Base-by-base conservation (phyloP, 30 jellyfish, hydroid and myxozoan genomes). In the Rhopilema esculentum region DNA sequence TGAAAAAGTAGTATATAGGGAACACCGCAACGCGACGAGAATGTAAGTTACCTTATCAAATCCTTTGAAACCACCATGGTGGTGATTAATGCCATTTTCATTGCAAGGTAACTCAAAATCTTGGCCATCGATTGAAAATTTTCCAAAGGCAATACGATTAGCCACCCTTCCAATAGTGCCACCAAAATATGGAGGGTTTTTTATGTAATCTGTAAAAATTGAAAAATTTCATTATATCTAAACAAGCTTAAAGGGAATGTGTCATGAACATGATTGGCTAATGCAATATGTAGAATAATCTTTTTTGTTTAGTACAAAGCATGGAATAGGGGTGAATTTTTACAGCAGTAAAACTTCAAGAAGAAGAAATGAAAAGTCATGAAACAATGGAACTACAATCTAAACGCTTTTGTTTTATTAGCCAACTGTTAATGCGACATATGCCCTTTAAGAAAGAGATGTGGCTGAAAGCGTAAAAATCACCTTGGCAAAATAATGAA, bases 41-140 rank as follows among this genome's bases (percentile, higher is more conserved):
- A n/a, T n/a, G 12, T 2, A 12, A 40, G 12, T 40, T 12, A 93
- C 99, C 97, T 85, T 89, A 31, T 53, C 82, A 67, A 89, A 94
- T 4, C 99, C 99, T 17, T 21, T 52, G 62, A 25, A 17, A 16
- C 99, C 99, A 28, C 99, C 99, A 80, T 94, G 99, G 20, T 89
- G 88, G 72, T 94, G 99, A 70, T 94, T 85, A 23, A 18, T 62
- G 0, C 96, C 98, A 16, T 81, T 82, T 29, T 77, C 88, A 76
- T 94, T 94, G 84, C 94, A 82, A 0, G 85, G 93, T 33, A 94
- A 67, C 29, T 94, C 92, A 31, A 67, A 83, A 31, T 83, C 87
- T 27, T 48, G 23, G 27, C 99, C 99, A 69, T 94, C 97, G 18
- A 94, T 40, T 16, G 75, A 49, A 69, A 94, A 89, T 62, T 83